Conservation (phyloP, 1,140 invertebrate genomes). For the Cyrtorhinus lividipennis region DNA sequence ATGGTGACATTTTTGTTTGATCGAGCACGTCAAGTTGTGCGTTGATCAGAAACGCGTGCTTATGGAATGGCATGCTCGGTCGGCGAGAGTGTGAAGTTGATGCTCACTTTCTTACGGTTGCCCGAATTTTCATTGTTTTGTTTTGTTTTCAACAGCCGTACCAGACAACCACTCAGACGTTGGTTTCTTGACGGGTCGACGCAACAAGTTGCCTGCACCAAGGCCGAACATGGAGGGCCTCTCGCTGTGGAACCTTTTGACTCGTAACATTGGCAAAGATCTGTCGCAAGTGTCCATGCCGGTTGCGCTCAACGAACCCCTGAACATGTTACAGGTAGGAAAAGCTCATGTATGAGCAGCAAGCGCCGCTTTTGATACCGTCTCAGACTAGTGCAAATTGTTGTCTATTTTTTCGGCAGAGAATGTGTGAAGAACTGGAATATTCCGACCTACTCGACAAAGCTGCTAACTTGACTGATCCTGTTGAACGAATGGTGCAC, state of each 20-base stretch:
- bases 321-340: conserved; percentile 57
- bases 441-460: conserved; percentile 65
- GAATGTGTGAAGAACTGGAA: conserved; percentile 72
- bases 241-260: conserved; percentile 63
- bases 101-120: no score
- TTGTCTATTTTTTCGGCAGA: conserved; percentile 30
- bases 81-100: no score
- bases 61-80: no score
- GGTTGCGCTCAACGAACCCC: conserved; percentile 71
- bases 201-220: conserved; percentile 52
- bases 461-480: conserved; percentile 44
- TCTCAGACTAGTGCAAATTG: neutral
- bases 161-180: conserved; percentile 10
- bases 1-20: no score
- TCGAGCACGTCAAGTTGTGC: no score
- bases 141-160: neutral
- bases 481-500: conserved; percentile 55
- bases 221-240: conserved; percentile 57
- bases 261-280: conserved; percentile 77
- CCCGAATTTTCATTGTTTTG: no score
- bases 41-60: no score
- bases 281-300: conserved; percentile 68
- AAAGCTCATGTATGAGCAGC: no score
- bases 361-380: neutral
- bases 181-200: conserved; percentile 42